Percentiles rank a stretch among this genome's conserved stretches.
Evolutionary conservation across 2,888 invertebrate genomes (phyloP).

Genomic region (Lycia hirtaria): DNA sequence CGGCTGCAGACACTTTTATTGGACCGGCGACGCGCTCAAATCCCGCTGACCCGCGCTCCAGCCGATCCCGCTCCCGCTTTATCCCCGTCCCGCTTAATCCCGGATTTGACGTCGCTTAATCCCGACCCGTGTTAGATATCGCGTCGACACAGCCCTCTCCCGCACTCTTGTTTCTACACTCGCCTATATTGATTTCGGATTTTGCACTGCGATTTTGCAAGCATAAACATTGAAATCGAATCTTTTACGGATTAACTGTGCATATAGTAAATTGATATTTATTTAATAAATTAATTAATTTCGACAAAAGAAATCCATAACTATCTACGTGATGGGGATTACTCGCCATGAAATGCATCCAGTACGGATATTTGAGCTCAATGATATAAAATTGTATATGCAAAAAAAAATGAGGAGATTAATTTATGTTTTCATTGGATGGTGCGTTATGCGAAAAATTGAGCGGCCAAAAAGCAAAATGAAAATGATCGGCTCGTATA

Average conservation of each 20-base stretch:
- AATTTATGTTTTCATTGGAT: conserved; percentile 83
- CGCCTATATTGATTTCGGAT: conserved; percentile 75
- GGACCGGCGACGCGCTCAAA: conserved; percentile 69
- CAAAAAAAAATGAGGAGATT: conserved; percentile 85
- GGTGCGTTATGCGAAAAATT: conserved; percentile 84
- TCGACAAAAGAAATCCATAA: conserved; percentile 76
- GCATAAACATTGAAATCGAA: conserved; percentile 57
- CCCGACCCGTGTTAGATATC: conserved; percentile 88
- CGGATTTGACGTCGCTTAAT: conserved; percentile 87
- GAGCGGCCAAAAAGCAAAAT: conserved; percentile 75
- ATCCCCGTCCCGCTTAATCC: conserved; percentile 82
- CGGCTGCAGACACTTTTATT: conserved; percentile 87
- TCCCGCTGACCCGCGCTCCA: conserved; percentile 81
- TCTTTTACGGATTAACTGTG: conserved; percentile 57
- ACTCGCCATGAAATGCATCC: conserved; percentile 69
- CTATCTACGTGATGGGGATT: conserved; percentile 77
- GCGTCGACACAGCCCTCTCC: conserved; percentile 83
- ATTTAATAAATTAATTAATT: conserved; percentile 76
- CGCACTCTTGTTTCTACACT: conserved; percentile 68
- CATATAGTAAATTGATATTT: conserved; percentile 57
- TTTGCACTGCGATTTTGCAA: conserved; percentile 63
- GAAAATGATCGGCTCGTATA: conserved; percentile 76
- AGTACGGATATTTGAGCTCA: conserved; percentile 76
- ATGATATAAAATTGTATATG: conserved; percentile 83
- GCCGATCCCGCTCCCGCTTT: conserved; percentile 76